phyloP scores from a whole-genome alignment of 2,888 invertebrate species.

The Netelia fuscicornis region DNA sequence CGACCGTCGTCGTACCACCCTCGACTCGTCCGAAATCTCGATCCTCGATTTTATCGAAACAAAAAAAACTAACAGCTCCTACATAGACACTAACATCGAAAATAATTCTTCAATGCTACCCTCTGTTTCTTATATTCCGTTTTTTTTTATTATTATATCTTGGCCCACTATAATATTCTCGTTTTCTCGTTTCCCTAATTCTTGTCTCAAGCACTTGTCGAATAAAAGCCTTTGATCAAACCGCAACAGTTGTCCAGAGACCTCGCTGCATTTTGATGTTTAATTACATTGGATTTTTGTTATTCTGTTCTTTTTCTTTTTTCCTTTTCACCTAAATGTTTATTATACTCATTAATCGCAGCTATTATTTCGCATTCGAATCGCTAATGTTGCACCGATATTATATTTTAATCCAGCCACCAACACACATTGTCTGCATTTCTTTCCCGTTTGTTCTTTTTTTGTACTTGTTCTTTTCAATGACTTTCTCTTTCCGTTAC shows the following conservation, averaged over 20 bases:
- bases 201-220: slow-evolving; percentile 18
- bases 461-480: slow-evolving; percentile 35
- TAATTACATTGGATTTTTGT: slow-evolving; percentile 47
- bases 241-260: slow-evolving; percentile 54
- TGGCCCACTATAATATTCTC: slow-evolving; percentile 47
- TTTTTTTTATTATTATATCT: slow-evolving; percentile 19
- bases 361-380: slow-evolving; percentile 17
- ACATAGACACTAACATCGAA: slow-evolving; percentile 11
- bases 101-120: background rate
- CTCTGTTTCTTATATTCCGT: background rate
- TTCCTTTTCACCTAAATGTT: slow-evolving; percentile 26
- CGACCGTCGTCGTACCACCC: slow-evolving; percentile 34
- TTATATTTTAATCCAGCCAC: slow-evolving; percentile 85
- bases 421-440: slow-evolving; percentile 89
- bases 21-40: slow-evolving; percentile 56
- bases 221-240: slow-evolving; percentile 47
- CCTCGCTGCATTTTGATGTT: slow-evolving; percentile 34
- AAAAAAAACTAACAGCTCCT: slow-evolving; percentile 30
- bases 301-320: slow-evolving; percentile 5
- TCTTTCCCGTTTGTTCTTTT: slow-evolving; percentile 73
- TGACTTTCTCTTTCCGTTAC: slow-evolving; percentile 14
- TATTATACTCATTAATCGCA: slow-evolving; percentile 44
- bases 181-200: slow-evolving; percentile 46
- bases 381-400: slow-evolving; percentile 75
- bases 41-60: background rate